Conservation (phyloP, 2,888 invertebrate species). For the Drosophila formosana region DNA sequence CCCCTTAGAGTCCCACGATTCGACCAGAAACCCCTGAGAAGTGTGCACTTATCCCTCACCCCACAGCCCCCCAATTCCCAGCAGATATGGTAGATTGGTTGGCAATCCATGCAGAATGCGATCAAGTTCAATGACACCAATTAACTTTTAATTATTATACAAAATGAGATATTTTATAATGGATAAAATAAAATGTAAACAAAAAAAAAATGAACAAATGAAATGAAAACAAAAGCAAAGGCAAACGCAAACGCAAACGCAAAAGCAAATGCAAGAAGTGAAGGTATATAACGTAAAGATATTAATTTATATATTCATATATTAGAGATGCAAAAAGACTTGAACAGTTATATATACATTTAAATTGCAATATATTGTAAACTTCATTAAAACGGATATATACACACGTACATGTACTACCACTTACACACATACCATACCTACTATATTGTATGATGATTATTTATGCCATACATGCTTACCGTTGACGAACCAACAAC, state of each 20-base stretch:
- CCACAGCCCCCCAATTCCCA: neutral
- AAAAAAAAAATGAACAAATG: constrained; percentile 42
- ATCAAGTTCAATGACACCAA: constrained; percentile 75
- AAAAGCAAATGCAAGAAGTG: constrained; percentile 7
- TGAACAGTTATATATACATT: constrained; percentile 78
- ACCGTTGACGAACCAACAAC: constrained; percentile 16
- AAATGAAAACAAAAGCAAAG: constrained; percentile 36
- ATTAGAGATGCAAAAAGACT: constrained; percentile 81
- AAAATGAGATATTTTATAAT: constrained; percentile 67
- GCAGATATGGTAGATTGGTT: constrained; percentile 29
- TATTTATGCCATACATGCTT: constrained; percentile 40
- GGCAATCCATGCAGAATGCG: constrained; percentile 40
- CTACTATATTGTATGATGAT: constrained; percentile 34
- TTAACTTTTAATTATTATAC: constrained; percentile 79
- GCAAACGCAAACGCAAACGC: constrained; percentile 35
- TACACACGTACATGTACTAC: constrained; percentile 31
- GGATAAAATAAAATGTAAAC: constrained; percentile 41
- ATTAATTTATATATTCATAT: constrained; percentile 80
- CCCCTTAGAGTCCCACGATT: constrained; percentile 18
- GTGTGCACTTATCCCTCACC: constrained; percentile 40
- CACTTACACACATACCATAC: neutral
- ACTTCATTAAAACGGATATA: constrained; percentile 60
- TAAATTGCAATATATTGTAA: constrained; percentile 76
- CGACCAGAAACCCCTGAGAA: constrained; percentile 25
- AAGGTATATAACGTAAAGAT: constrained; percentile 65